Conservation (phyloP, 2,888 invertebrate genomes). For the Drosophila quasianomalipes region DNA sequence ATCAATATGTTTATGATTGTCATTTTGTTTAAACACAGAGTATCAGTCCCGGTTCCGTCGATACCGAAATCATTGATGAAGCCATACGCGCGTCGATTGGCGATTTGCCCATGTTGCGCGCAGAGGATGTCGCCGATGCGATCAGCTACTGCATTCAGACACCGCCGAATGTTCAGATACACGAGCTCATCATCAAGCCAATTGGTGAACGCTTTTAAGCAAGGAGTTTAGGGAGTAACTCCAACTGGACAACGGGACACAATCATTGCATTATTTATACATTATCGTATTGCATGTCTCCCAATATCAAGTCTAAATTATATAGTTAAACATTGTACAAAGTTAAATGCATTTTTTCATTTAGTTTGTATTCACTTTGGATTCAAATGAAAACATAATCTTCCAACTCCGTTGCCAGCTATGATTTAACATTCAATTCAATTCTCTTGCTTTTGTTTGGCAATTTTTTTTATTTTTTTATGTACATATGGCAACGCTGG, state of each 20-base stretch:
- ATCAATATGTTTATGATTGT: neutral
- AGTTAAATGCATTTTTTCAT: neutral
- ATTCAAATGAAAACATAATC: neutral
- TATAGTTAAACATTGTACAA: neutral
- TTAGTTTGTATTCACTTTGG: neutral
- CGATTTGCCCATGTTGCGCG: slow-evolving; percentile 40
- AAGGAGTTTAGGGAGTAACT: neutral
- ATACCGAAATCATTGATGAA: slow-evolving; percentile 73
- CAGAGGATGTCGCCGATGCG: slow-evolving; percentile 81
- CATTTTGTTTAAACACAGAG: slow-evolving; percentile 58
- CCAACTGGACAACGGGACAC: neutral
- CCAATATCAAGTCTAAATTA: neutral
- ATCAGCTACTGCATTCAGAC: slow-evolving; percentile 77
- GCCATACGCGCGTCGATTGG: fast-evolving
- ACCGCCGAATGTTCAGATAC: slow-evolving; percentile 79
- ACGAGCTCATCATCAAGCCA: slow-evolving; percentile 78
- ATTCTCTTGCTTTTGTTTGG: neutral
- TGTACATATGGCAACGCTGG: neutral
- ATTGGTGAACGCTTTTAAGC: slow-evolving; percentile 59
- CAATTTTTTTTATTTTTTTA: neutral
- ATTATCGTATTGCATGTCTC: neutral
- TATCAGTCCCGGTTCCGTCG: slow-evolving; percentile 79
- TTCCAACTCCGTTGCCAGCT: neutral
- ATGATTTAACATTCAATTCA: neutral
- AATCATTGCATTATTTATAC: neutral